Percentiles rank a stretch among this genome's conserved stretches.
phyloP scores from a whole-genome alignment of 2,888 invertebrate species.

The Platerodrilus igneus region DNA sequence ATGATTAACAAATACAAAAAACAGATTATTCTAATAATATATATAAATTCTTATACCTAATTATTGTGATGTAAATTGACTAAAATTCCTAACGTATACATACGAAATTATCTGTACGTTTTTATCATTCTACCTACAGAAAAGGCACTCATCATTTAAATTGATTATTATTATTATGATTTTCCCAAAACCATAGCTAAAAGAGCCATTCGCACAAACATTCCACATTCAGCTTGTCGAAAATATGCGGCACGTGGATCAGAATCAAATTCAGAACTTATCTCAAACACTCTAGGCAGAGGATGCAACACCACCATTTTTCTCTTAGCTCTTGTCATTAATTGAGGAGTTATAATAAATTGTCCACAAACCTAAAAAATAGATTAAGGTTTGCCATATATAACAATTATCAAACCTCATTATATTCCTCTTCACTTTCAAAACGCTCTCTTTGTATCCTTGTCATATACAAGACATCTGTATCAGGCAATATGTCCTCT shows the following conservation, averaged over 20 bases:
- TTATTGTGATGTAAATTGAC: too few relatives aligned
- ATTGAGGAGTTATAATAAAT: slow-evolving; percentile 86
- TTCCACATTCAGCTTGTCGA: slow-evolving; percentile 95
- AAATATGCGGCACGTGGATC: slow-evolving; percentile 98
- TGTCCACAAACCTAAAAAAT: slow-evolving; percentile 73
- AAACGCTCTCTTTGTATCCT: slow-evolving; percentile 95
- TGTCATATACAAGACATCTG: slow-evolving; percentile 98
- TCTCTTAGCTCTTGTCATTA: slow-evolving; percentile 91
- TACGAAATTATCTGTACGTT: too few relatives aligned
- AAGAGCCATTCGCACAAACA: slow-evolving; percentile 98
- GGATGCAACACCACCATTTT: slow-evolving; percentile 98
- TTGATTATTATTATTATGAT: too few relatives aligned
- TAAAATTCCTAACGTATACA: too few relatives aligned
- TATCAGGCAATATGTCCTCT: slow-evolving; percentile 83
- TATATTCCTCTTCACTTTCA: slow-evolving; percentile 74
- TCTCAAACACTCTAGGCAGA: slow-evolving; percentile 89
- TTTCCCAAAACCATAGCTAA: slow-evolving; percentile 82
- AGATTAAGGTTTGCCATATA: neutral
- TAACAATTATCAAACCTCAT: slow-evolving; percentile 57
- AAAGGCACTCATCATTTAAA: too few relatives aligned
- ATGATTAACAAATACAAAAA: too few relatives aligned
- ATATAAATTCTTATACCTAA: too few relatives aligned
- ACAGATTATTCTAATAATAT: too few relatives aligned
- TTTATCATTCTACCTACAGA: too few relatives aligned
- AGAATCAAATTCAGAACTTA: slow-evolving; percentile 89